Base-by-base conservation (phyloP, 1,140 invertebrate species). In the Penaeus chinensis region DNA sequence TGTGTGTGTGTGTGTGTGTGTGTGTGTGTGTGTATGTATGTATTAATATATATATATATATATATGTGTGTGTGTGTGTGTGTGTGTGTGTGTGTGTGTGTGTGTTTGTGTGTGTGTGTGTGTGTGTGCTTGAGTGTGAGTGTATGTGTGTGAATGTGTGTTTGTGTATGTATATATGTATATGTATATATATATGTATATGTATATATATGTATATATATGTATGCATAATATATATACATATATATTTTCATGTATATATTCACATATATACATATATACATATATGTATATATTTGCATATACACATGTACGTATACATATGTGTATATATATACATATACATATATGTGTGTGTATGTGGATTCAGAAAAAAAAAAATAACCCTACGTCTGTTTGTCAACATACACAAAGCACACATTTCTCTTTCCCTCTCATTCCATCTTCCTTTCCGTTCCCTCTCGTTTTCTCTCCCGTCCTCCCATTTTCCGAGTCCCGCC, bases 11-110 rank as follows among this genome's bases (percentile, higher is more conserved):
- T 27, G 24, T 77, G 7, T n/a, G 24, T 27, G 24, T 27, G 42
- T 37, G 24, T 27, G 20, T 77, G 24, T 77, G 24, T 37, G 24
- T n/a, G 11, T 32, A 77, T 77, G 16, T 77, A 77, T 77, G 24
- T 77, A 77, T n/a, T 8, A 8, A 77, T 77, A 77, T 77, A 77
- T 77, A 77, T 77, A 77, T 77, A 77, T 77, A 77, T 77, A 77
- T 27, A 7, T 27, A 77, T 77, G 7, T 42, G 11, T n/a, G 66
- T 77, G 24, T 77, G 20, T n/a, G 16, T 77, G 24, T 77, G 24
- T 77, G 24, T 22, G 11, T 22, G 11, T 27, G 24, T 77, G 20
- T n/a, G 24, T 77, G 19, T 77, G 24, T 77, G 24, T n/a, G 24
- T 77, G 24, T 77, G 24, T n/a, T 8, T 32, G 11, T 32, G 24